phyloP scores from a whole-genome alignment of 2,113 vertebrate species.

The Phaethornis superciliosus region DNA sequence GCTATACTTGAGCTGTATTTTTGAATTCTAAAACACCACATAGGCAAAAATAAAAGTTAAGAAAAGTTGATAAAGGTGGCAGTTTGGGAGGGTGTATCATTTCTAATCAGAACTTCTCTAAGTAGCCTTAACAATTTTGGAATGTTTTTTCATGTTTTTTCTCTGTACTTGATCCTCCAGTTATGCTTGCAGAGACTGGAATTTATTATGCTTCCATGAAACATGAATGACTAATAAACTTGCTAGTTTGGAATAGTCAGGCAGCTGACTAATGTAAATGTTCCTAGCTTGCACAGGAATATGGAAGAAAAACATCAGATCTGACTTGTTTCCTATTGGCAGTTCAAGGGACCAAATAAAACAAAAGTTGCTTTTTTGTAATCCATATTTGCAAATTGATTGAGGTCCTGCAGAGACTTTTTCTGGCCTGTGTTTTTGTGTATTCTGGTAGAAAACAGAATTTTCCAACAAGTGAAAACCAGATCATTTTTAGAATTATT shows the following conservation, averaged over 20 bases:
- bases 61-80: not conserved
- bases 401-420: not conserved
- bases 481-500: not conserved
- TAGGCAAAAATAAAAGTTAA: not conserved
- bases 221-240: not conserved
- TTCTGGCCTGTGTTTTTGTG: not conserved
- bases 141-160: accelerated
- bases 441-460: not conserved
- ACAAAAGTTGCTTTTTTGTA: not conserved
- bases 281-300: not conserved
- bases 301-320: not conserved
- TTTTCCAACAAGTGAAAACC: not conserved
- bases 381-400: not conserved
- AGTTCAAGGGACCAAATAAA: not conserved
- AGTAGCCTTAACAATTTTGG: not conserved
- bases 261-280: not conserved
- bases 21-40: not conserved
- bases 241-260: not conserved
- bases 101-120: not conserved
- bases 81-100: not conserved
- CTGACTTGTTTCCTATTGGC: not conserved
- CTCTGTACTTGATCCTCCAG: not conserved
- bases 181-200: not conserved
- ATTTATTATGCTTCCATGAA: not conserved
- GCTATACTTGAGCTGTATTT: accelerated